Evolutionary conservation across 1,140 invertebrate species (phyloP).

Genomic region (Zaprionus vittiger): DNA sequence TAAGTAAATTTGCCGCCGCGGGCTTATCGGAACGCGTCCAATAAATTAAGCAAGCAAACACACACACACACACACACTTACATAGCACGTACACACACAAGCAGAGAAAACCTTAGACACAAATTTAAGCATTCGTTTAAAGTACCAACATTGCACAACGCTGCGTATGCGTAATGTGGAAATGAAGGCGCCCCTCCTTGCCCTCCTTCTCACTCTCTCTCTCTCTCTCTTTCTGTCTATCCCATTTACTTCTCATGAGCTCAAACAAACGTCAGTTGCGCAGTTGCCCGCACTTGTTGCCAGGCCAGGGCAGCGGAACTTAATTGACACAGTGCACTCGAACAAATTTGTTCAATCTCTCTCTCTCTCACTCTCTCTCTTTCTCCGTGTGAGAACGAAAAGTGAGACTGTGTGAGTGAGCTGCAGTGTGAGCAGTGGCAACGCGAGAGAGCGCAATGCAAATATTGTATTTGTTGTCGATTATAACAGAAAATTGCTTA

Average conservation of each 20-base stretch:
- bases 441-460: slow-evolving; percentile 33
- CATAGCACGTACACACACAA: neutral
- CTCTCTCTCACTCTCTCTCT: neutral
- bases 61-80: neutral
- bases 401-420: neutral
- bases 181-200: slow-evolving; percentile 20
- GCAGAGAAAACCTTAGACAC: slow-evolving; percentile 37
- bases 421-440: neutral
- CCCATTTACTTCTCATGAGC: neutral
- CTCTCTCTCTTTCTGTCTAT: neutral
- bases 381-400: slow-evolving; percentile 8
- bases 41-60: slow-evolving; percentile 59
- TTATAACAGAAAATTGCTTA: slow-evolving; percentile 77
- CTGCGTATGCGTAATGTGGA: slow-evolving; percentile 61
- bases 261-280: neutral
- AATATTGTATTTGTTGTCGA: slow-evolving; percentile 64
- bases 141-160: slow-evolving; percentile 21
- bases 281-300: slow-evolving; percentile 51
- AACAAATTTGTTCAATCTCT: slow-evolving; percentile 1
- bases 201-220: neutral
- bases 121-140: slow-evolving; percentile 34
- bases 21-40: slow-evolving; percentile 45
- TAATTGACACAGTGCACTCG: slow-evolving; percentile 33
- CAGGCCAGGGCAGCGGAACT: slow-evolving; percentile 27
- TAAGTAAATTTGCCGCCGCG: slow-evolving; percentile 56